phyloP scores from a whole-genome alignment of 2,888 invertebrate species.

The Hypena proboscidalis region DNA sequence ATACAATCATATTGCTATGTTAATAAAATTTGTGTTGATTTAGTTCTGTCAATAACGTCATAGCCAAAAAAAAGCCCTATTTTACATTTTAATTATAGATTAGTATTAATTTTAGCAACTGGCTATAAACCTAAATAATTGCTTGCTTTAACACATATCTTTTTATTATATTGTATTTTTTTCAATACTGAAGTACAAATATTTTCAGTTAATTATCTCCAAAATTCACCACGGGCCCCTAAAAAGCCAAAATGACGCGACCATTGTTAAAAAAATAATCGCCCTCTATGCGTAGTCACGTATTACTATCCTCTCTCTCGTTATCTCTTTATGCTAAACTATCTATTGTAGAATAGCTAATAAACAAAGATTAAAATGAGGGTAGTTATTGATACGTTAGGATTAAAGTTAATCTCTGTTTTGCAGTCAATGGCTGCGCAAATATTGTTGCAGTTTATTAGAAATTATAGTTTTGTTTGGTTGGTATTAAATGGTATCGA shows the following conservation, averaged over 20 bases:
- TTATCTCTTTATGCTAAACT: conserved; percentile 58
- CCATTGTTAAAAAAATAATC: conserved; percentile 46
- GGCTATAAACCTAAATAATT: no score
- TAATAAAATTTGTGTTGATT: no score
- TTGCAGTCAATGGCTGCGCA: conserved; percentile 48
- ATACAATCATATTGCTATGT: no score
- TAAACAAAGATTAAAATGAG: conserved; percentile 73
- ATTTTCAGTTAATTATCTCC: no score
- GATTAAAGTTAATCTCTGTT: conserved; percentile 50
- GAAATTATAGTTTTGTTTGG: conserved; percentile 22
- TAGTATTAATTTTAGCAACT: no score
- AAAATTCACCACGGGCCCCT: conserved; percentile 9
- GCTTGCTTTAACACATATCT: no score
- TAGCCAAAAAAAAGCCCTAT: no score
- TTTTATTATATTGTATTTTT: no score
- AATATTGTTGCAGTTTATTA: conserved; percentile 36
- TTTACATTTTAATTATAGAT: no score
- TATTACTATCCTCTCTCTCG: conserved; percentile 47
- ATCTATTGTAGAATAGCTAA: conserved; percentile 43
- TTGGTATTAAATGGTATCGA: conserved; percentile 16
- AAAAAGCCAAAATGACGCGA: conserved; percentile 38
- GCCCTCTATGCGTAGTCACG: conserved; percentile 62
- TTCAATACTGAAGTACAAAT: no score
- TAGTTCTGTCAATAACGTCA: no score
- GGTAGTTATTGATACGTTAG: conserved; percentile 62